Evolutionary conservation across 1,140 invertebrate species (phyloP).

Genomic region (Drosophila novamexicana): DNA sequence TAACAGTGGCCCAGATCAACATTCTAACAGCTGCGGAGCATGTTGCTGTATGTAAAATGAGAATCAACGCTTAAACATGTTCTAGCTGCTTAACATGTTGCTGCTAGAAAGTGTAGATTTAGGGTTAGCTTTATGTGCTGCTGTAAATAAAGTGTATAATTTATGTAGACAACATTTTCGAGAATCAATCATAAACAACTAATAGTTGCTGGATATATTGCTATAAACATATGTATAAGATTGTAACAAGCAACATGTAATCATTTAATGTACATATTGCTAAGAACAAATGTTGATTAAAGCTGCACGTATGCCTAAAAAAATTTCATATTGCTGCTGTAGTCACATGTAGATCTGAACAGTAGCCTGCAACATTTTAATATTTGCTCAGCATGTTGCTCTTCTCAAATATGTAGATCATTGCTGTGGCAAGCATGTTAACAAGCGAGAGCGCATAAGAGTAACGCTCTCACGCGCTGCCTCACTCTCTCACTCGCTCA

Average conservation of each 20-base stretch:
- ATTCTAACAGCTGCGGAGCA: neutral
- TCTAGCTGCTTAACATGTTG: too few relatives aligned
- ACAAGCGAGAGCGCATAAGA: neutral
- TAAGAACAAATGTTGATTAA: too few relatives aligned
- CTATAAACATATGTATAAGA: neutral
- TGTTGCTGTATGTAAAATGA: neutral
- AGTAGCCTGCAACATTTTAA: too few relatives aligned
- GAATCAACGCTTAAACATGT: too few relatives aligned
- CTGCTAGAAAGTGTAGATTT: neutral
- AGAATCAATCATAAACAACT: neutral
- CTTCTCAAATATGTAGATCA: neutral
- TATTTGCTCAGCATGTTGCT: neutral
- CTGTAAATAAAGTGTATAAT: too few relatives aligned
- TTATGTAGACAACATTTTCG: too few relatives aligned
- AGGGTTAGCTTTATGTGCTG: too few relatives aligned
- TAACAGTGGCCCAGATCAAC: neutral
- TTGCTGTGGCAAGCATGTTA: neutral
- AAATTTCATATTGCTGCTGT: too few relatives aligned
- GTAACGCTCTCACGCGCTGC: neutral
- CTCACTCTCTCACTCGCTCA: neutral
- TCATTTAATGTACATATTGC: neutral
- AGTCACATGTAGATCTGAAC: too few relatives aligned
- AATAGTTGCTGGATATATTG: neutral
- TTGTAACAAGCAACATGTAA: neutral
- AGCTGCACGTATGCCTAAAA: too few relatives aligned